Evolutionary conservation across 2,888 invertebrate species (phyloP), one percentile per base, ranked within the genome.

Genomic region (Julus scanicus): DNA sequence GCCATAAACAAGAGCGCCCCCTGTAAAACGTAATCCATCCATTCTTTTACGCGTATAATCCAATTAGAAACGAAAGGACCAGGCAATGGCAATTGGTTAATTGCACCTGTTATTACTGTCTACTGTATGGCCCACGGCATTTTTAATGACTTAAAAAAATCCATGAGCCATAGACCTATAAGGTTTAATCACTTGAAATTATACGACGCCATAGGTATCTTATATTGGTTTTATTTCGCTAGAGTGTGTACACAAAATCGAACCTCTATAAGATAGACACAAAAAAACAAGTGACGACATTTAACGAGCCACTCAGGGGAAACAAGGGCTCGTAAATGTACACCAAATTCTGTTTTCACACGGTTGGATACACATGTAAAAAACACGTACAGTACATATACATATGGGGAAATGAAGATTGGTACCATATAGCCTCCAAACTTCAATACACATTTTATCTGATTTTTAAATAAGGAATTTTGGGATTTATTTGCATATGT

Each of bases 91-190:
- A 85, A 85, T 85, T 85, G 85, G 85, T 44, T 85, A 85, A 85
- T 85, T 85, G 85, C 49, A 85, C 85, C 85, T 85, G 85, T 49
- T 85, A 85, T 85, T 80, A 80, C 80, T 80, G 29, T 80, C 80
- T 80, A 80, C 80, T 80, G 80, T 37, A 13, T 80, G 13, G 80
- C 80, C 80, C 13, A 37, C 2, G 37, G 80, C 80, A 29, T 2
- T 80, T 80, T 80, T 80, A 80, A 80, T 80, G 37, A 20, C 80
- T 80, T 5, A 29, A 80, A 80, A 80, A 80, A 80, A 37, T 37
- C 29, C 29, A 29, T 29, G 80, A 29, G 80, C 80, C 80, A 37
- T 80, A 37, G 20, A 37, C 80, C 80, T 80, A 80, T 80, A 37
- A 29, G 9, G 80, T 80, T 80, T 80, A 80, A 80, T 80, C 80